Evolutionary conservation across 1,140 invertebrate species (phyloP).

Genomic region (Cotesia glomerata): DNA sequence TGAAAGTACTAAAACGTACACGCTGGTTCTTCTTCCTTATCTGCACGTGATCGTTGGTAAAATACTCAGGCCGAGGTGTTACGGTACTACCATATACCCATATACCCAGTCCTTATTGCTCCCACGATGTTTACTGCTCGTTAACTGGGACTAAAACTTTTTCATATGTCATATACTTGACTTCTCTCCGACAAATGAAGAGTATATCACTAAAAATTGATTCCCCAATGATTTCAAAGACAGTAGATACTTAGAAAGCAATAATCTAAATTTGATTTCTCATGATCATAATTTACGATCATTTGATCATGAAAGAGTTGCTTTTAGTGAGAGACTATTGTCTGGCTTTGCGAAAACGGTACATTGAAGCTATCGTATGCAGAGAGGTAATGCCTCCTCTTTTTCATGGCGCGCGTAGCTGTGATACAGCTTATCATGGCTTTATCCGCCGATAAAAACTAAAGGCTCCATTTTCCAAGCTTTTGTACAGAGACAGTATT

Average conservation of each 20-base stretch:
- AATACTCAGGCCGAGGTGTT: conserved; percentile 7
- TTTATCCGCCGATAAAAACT: conserved; percentile 59
- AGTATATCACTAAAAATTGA: no score
- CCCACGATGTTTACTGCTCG: conserved; percentile 12
- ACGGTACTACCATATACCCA: neutral
- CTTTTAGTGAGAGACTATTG: neutral
- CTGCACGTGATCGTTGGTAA: conserved; percentile 28
- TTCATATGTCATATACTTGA: neutral
- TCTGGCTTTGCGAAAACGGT: neutral
- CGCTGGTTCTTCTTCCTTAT: conserved; percentile 11
- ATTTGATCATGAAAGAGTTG: neutral
- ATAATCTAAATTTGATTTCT: no score
- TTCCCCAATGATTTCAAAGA: no score
- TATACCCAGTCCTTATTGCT: neutral
- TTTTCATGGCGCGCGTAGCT: conserved; percentile 43
- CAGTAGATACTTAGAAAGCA: no score
- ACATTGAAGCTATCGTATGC: conserved; percentile 31
- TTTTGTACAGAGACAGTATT: conserved; percentile 38
- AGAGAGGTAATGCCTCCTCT: conserved; percentile 29
- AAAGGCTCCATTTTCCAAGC: conserved; percentile 55
- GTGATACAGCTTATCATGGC: conserved; percentile 57
- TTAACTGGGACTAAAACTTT: conserved; percentile 8
- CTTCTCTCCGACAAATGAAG: neutral
- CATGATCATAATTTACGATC: no score
- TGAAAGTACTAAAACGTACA: conserved; percentile 3